Evolutionary conservation across 1,140 invertebrate genomes (phyloP).

Genomic region (Batillaria attramentaria): DNA sequence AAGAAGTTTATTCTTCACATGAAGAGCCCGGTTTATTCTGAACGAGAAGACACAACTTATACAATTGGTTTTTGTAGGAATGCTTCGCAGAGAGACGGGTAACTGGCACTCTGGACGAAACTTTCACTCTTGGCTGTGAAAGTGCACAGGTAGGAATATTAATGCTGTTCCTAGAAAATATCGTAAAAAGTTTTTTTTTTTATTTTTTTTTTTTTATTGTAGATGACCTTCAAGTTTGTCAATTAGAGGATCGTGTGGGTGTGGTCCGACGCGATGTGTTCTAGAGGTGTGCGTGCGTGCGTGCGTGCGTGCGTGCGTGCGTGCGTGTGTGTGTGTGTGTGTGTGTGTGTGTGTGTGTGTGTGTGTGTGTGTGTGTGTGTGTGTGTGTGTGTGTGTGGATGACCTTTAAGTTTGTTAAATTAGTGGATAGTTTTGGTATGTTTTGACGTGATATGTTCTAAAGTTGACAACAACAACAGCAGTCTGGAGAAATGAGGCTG

Average conservation of each 20-base stretch:
- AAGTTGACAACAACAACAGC: not conserved
- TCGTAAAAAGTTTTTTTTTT: not conserved
- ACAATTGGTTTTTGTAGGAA: not conserved
- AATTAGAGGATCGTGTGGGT: not conserved
- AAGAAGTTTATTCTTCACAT: not conserved
- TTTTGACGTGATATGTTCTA: not conserved
- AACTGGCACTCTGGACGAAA: not conserved
- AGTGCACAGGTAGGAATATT: not conserved
- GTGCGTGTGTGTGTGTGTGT: not conserved
- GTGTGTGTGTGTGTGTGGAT: not conserved
- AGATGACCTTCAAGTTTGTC: not conserved
- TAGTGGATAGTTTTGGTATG: not conserved
- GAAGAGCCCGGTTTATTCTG: not conserved
- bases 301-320: not conserved
- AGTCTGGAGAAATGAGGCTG: too few relatives aligned
- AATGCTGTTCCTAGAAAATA: not conserved
- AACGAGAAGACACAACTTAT: not conserved
- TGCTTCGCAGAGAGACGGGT: not conserved
- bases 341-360: not conserved
- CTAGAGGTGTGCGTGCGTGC: not conserved
- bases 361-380: conserved; percentile 2
- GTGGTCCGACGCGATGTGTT: not conserved
- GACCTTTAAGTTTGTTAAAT: not conserved
- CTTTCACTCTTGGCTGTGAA: not conserved
- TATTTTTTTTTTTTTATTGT: not conserved